These are phyloP conservation scores for Cirrhinus mrigala DNA, from an alignment of 2,797 vertebrate genomes.

Conservation along the genomic window DNA sequence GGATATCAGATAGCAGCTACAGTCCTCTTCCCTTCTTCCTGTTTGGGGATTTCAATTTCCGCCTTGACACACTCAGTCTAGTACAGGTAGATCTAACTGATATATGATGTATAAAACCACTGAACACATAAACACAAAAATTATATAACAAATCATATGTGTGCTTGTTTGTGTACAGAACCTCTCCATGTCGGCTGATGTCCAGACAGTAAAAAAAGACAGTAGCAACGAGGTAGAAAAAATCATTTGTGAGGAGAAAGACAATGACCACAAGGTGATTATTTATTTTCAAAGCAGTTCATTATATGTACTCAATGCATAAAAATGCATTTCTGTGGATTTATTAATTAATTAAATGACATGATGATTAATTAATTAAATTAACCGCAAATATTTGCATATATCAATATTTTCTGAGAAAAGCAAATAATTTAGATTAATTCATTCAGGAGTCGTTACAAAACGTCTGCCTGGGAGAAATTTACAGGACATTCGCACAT, in stretches of 20 bases:
- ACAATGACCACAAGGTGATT: slow-evolving; percentile 78
- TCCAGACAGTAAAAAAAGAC: slow-evolving; percentile 77
- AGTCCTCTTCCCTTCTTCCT: slow-evolving; percentile 79
- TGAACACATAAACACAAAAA: not conserved
- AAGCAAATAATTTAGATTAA: not conserved
- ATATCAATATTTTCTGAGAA: not conserved
- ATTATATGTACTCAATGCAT: not conserved
- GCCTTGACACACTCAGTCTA: slow-evolving; percentile 79
- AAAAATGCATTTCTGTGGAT: not conserved
- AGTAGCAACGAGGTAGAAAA: slow-evolving; percentile 78
- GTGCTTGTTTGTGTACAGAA: slow-evolving; percentile 69
- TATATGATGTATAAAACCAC: not conserved
- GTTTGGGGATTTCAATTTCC: slow-evolving; percentile 88
- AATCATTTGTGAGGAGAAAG: slow-evolving; percentile 81
- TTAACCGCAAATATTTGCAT: not conserved
- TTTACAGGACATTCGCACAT: not conserved
- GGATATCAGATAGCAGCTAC: slow-evolving; percentile 71
- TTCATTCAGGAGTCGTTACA: not conserved
- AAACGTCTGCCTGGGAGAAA: not conserved
- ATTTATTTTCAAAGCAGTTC: not conserved
- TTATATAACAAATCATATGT: not conserved
- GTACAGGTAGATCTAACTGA: slow-evolving; percentile 74
- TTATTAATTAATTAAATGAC: not conserved
- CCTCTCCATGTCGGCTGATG: slow-evolving; percentile 74
- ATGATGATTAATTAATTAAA: not conserved